Evolutionary conservation across 2,113 vertebrate genomes (phyloP), one percentile per base, ranked within the genome.

Genomic region (Benitochromis conjunctus): DNA sequence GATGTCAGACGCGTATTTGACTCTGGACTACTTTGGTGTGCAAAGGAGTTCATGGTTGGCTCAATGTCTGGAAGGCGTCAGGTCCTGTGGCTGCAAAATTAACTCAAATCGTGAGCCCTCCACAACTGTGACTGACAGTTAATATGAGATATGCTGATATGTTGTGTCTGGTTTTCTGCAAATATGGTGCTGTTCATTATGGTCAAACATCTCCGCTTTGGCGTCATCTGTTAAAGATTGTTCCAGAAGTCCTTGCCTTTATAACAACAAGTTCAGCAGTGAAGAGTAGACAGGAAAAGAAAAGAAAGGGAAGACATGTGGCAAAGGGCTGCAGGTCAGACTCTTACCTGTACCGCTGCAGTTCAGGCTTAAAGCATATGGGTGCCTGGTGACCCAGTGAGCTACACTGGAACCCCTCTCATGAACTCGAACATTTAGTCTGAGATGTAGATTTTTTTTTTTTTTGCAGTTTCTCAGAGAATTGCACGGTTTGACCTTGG

Each of bases 401-500:
- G 60, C 60, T 64, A 38, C n/a, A 34, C 60, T 64, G 10, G 60
- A 38, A 38, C 60, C 60, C 18, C 34, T 38, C 31, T 64, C 60
- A 64, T 64, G 34, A 64, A 21, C 19, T 21, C 19, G 19, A 64
- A 64, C 60, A 64, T 64, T 64, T 64, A 13, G 19, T 38, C 34
- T 38, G 2, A 64, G 34, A 64, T 18, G 19, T 34, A 38, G 31
- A 31, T 64, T 36, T 1, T 7, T 46, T 64, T 34, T 64, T 64
- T 0, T 0, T 3, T 7, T 34, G 6, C 46, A 48, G 14, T 48
- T 48, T 48, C 46, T 2, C 21, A 18, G 66, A 46, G 13, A 13
- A 26, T 6, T 71, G 66, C 3, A 26, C 8, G 3, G 38, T 46
- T 46, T 46, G 38, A 46, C 3, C 21, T 71, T 26, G 21, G 8